Percentiles rank a stretch among this genome's conserved stretches.
Evolutionary conservation across 2,888 invertebrate species (phyloP).

Genomic region (Drosophila paracracens): DNA sequence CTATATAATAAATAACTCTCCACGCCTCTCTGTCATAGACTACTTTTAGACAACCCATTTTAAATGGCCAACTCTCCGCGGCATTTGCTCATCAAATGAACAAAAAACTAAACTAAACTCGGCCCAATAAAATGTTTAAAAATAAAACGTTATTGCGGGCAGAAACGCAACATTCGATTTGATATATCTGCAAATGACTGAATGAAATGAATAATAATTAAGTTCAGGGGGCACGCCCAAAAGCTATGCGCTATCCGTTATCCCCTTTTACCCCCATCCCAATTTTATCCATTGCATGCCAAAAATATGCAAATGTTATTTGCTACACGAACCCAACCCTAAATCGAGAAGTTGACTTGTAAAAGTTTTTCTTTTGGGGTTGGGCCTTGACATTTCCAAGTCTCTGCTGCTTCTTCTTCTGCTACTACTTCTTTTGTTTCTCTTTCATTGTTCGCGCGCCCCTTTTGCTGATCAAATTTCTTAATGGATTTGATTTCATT

Average conservation of each 20-base stretch:
- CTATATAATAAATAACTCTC: neutral
- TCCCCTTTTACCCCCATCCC: neutral
- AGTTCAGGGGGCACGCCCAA: conserved; percentile 50
- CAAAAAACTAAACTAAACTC: conserved; percentile 26
- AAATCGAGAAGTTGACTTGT: conserved; percentile 18
- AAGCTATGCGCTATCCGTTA: neutral
- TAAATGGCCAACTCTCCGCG: neutral
- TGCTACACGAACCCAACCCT: conserved; percentile 20
- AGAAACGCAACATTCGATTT: conserved; percentile 45
- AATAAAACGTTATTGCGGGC: conserved; percentile 63
- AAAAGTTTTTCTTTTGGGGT: conserved; percentile 5
- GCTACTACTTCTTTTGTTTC: neutral
- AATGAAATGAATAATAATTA: conserved; percentile 5
- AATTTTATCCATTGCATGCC: neutral
- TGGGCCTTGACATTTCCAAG: conserved; percentile 63
- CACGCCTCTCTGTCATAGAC: neutral
- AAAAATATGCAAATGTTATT: conserved; percentile 57
- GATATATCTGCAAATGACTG: conserved; percentile 1
- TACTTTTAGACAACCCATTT: conserved; percentile 3
- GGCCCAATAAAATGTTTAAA: conserved; percentile 38
- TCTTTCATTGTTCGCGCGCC: neutral
- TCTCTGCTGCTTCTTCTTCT: neutral
- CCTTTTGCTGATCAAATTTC: conserved; percentile 43
- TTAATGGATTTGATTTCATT: conserved; percentile 25
- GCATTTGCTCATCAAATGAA: conserved; percentile 22